These are phyloP conservation scores for Chrysolina haemoptera DNA, from an alignment of 2,888 invertebrate species.

Conservation along the genomic window DNA sequence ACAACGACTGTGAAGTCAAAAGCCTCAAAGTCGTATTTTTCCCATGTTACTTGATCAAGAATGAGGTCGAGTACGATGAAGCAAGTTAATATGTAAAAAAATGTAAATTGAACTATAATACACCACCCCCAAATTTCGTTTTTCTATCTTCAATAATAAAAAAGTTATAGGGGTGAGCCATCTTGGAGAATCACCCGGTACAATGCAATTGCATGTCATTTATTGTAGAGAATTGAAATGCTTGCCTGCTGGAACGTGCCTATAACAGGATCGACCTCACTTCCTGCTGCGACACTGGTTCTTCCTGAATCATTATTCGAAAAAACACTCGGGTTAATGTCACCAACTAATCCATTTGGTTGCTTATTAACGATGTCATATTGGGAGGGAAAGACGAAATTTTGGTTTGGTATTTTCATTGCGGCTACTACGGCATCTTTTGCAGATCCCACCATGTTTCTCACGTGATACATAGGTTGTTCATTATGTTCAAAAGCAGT, in stretches of 20 bases:
- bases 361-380: slow-evolving; percentile 62
- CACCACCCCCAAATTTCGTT: not conserved
- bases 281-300: not conserved
- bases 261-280: slow-evolving; percentile 44
- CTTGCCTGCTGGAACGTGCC: slow-evolving; percentile 56
- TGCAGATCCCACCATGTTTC: slow-evolving; percentile 64
- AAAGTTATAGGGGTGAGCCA: not conserved
- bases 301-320: not conserved
- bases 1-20: too few species aligned
- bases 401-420: slow-evolving; percentile 64
- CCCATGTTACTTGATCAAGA: too few species aligned
- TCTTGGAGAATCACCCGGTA: too few species aligned
- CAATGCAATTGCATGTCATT: not conserved
- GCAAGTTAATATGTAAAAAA: too few species aligned
- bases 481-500: slow-evolving; percentile 65
- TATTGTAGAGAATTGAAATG: not conserved
- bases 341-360: slow-evolving; percentile 24
- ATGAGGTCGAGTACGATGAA: too few species aligned
- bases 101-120: too few species aligned
- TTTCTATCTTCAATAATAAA: not conserved
- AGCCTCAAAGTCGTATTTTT: too few species aligned
- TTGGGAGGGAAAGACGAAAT: slow-evolving; percentile 63
- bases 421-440: slow-evolving; percentile 64
- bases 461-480: slow-evolving; percentile 66
- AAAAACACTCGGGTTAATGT: slow-evolving; percentile 41